These are phyloP conservation scores for Macrotis lagotis DNA, from an alignment of 2,113 vertebrate genomes.

Conservation along the genomic window DNA sequence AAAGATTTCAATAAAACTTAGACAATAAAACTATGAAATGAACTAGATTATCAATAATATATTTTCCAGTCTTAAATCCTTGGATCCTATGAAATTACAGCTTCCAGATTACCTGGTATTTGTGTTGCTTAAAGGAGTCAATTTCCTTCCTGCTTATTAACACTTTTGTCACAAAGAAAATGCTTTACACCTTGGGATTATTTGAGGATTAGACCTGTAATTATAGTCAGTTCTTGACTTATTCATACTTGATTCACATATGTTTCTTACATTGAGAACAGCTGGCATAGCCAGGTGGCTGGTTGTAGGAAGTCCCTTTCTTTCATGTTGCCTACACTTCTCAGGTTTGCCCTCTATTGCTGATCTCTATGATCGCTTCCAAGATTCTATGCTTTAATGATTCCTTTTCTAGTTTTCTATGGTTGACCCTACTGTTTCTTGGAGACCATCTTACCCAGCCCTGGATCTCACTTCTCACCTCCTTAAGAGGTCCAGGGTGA, in stretches of 20 bases:
- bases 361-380: neutral
- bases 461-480: neutral
- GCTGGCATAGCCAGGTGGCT: neutral
- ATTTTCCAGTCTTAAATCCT: neutral
- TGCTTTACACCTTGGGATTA: slow-evolving; percentile 7
- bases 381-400: neutral
- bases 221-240: neutral
- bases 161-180: neutral
- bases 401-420: neutral
- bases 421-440: neutral
- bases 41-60: neutral
- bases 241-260: neutral
- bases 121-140: neutral
- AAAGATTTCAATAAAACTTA: neutral
- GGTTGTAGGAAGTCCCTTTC: neutral
- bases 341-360: neutral
- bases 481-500: neutral
- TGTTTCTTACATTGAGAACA: neutral
- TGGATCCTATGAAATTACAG: neutral
- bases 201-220: neutral
- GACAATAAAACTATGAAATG: neutral
- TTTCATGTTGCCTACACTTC: neutral
- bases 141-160: slow-evolving; percentile 24
- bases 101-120: neutral
- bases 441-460: neutral